These are phyloP conservation scores for Hycleus phaleratus DNA, from an alignment of 1,140 invertebrate genomes.

Conservation along the genomic window DNA sequence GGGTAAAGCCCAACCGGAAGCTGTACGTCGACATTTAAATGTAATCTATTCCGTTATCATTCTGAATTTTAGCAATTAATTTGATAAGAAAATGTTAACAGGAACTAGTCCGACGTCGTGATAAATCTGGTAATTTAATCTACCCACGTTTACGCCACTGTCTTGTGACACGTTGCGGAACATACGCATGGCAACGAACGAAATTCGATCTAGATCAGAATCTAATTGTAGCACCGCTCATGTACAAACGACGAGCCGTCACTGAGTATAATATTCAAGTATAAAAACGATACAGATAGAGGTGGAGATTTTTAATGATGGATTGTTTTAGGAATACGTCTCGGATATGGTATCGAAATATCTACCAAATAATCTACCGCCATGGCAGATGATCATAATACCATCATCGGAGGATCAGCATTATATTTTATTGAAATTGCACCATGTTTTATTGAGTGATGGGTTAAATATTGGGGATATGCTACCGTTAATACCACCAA, in stretches of 20 bases:
- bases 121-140: constrained; percentile 47
- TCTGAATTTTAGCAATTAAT: neutral
- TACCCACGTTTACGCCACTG: constrained; percentile 54
- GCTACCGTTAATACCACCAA: constrained; percentile 53
- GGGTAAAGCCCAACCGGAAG: constrained; percentile 41
- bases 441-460: constrained; percentile 63
- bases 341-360: constrained; percentile 72
- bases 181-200: constrained; percentile 57
- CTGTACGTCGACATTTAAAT: constrained; percentile 33
- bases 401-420: constrained; percentile 56
- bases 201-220: constrained; percentile 66
- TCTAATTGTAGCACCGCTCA: constrained; percentile 51
- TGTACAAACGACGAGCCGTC: constrained; percentile 57
- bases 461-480: constrained; percentile 66
- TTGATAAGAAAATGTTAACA: constrained; percentile 23
- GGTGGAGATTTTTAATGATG: neutral
- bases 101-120: constrained; percentile 48
- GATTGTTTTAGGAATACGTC: constrained; percentile 59
- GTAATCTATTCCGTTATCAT: constrained; percentile 21
- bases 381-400: constrained; percentile 74
- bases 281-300: constrained; percentile 8
- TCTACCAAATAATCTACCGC: constrained; percentile 57
- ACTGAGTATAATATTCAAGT: constrained; percentile 68
- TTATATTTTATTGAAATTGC: constrained; percentile 64
- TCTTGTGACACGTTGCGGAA: constrained; percentile 56